Percentiles rank a stretch among this genome's conserved stretches.
Evolutionary conservation across 2,113 vertebrate species (phyloP).

Genomic region (Scomber scombrus): DNA sequence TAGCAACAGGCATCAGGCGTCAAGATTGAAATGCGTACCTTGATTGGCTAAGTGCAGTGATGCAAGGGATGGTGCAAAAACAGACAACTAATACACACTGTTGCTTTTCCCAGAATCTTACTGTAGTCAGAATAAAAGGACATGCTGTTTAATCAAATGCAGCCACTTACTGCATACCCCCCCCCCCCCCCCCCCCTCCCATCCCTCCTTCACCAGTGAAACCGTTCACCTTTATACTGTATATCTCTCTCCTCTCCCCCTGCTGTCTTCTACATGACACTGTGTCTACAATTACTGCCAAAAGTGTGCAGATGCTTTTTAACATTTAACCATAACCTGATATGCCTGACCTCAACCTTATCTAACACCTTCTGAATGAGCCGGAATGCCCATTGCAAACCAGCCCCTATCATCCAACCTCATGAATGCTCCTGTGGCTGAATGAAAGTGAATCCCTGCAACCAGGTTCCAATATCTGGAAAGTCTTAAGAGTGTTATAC

Average conservation of each 20-base stretch:
- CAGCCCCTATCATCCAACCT: too few species aligned
- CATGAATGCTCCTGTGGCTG: too few species aligned
- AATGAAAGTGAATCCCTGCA: not conserved
- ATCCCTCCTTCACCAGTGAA: slow-evolving; percentile 1
- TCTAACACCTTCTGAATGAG: not conserved
- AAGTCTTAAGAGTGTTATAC: not conserved
- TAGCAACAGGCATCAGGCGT: slow-evolving; percentile 8
- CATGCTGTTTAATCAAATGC: slow-evolving; percentile 9
- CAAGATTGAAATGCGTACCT: slow-evolving; percentile 8
- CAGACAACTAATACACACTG: slow-evolving; percentile 4
- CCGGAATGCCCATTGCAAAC: not conserved
- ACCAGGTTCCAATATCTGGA: not conserved
- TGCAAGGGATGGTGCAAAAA: not conserved
- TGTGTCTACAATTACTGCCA: too few species aligned
- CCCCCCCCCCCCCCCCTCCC: not conserved
- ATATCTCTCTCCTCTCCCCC: not conserved
- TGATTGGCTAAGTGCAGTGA: not conserved
- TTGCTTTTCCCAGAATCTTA: slow-evolving; percentile 28
- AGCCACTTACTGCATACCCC: not conserved
- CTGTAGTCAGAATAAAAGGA: slow-evolving; percentile 8
- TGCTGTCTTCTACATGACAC: not conserved
- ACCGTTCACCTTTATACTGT: not conserved
- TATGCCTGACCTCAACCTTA: not conserved
- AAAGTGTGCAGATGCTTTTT: not conserved
- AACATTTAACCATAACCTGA: too few species aligned